phyloP scores from a whole-genome alignment of 2,113 vertebrate genomes.

The Crotalus viridis region DNA sequence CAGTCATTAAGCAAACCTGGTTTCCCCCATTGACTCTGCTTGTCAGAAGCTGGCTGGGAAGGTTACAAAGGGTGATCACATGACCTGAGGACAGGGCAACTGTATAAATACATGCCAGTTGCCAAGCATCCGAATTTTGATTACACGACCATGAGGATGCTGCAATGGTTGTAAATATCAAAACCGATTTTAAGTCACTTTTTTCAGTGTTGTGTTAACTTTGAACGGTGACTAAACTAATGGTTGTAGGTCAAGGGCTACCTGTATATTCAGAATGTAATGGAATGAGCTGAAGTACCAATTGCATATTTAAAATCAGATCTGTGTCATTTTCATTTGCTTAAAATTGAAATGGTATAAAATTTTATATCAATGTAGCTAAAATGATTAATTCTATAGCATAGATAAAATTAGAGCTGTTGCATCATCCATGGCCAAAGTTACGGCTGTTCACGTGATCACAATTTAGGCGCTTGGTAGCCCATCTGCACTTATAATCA shows the following conservation, averaged over 20 bases:
- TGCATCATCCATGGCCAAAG: not conserved
- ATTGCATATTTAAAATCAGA: not conserved
- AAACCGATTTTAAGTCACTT: not conserved
- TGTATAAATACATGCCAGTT: not conserved
- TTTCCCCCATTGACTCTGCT: not conserved
- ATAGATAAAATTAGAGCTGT: not conserved
- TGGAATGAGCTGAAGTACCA: not conserved
- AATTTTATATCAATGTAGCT: not conserved
- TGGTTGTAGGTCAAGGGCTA: not conserved
- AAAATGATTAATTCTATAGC: not conserved
- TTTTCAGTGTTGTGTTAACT: not conserved
- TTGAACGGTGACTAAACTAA: not conserved
- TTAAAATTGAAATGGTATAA: not conserved
- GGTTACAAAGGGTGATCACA: not conserved
- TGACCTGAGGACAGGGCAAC: not conserved
- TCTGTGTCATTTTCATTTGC: not conserved
- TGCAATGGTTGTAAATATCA: not conserved
- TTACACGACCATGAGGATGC: not conserved
- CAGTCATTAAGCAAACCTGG: not conserved
- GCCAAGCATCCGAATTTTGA: not conserved
- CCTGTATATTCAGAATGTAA: not conserved
- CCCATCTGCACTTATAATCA: too few relatives aligned
- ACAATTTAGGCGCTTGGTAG: not conserved
- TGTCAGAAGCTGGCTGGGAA: not conserved
- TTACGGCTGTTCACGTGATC: not conserved